These are phyloP conservation scores for Scelioninae gen. 1 DNA, from an alignment of 2,888 invertebrate genomes.

Conservation along the genomic window DNA sequence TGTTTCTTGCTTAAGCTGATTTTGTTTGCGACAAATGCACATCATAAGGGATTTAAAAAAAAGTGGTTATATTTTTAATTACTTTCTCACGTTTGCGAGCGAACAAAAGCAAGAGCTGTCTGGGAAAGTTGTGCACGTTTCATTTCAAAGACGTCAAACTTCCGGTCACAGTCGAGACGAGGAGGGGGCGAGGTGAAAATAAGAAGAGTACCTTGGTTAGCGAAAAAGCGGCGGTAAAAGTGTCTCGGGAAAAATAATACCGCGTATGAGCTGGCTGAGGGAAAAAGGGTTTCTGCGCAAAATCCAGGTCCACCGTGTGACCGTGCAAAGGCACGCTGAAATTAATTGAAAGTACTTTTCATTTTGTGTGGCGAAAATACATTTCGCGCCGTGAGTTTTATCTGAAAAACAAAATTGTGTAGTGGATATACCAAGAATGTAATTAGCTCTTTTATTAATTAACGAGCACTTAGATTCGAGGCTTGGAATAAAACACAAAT, in stretches of 20 bases:
- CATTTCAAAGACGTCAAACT: conserved; percentile 46
- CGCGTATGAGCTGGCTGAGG: conserved; percentile 12
- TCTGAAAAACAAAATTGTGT: conserved; percentile 2
- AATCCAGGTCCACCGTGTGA: conserved; percentile 17
- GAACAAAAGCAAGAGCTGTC: conserved; percentile 34
- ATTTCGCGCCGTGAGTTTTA: conserved; percentile 17
- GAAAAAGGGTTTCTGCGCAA: conserved; percentile 22
- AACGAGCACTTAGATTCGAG: conserved; percentile 9
- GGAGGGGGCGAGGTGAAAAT: conserved; percentile 9
- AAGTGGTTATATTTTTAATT: conserved; percentile 52
- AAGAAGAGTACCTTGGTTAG: conserved; percentile 36
- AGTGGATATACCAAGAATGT: neutral
- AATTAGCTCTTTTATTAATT: conserved; percentile 46
- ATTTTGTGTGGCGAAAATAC: conserved; percentile 23
- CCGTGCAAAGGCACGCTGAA: conserved; percentile 22
- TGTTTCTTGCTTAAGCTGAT: conserved; percentile 32
- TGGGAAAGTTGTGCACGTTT: conserved; percentile 33
- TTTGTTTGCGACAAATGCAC: conserved; percentile 18
- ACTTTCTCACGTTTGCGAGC: conserved; percentile 41
- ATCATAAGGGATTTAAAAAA: neutral
- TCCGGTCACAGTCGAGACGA: conserved; percentile 26
- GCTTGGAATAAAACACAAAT: conserved; percentile 1
- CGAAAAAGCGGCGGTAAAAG: conserved; percentile 21
- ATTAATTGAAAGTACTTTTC: conserved; percentile 51
- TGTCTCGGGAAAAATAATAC: conserved; percentile 19